Conservation (phyloP, 1,140 invertebrate species). For the Meteorus sp. region DNA sequence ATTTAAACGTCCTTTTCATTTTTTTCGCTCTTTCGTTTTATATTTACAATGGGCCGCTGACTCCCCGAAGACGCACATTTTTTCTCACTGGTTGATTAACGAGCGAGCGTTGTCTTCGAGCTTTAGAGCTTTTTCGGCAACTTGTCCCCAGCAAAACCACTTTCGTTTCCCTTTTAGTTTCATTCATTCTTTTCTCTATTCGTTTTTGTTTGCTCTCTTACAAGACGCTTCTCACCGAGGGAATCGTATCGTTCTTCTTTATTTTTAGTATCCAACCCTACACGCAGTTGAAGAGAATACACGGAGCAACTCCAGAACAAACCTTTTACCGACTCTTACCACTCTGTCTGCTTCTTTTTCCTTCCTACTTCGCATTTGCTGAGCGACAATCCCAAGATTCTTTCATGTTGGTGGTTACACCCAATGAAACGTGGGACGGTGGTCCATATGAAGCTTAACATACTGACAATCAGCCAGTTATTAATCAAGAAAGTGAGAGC, state of each 20-base stretch:
- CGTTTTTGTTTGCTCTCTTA: too few relatives aligned
- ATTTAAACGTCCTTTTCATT: too few relatives aligned
- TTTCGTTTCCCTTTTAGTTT: not conserved
- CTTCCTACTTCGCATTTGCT: too few relatives aligned
- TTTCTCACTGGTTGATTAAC: slow-evolving; percentile 21
- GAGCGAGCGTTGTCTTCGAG: slow-evolving; percentile 17
- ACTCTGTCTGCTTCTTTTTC: not conserved
- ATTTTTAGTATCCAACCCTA: not conserved
- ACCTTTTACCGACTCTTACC: too few relatives aligned
- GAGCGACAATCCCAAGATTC: not conserved
- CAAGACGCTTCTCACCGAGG: not conserved
- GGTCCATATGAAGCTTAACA: too few relatives aligned
- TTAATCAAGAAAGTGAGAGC: slow-evolving; percentile 5
- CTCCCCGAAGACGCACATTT: slow-evolving; percentile 2
- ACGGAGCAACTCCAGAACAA: not conserved
- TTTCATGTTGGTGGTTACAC: not conserved
- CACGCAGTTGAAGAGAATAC: not conserved
- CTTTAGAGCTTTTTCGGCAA: slow-evolving; percentile 23
- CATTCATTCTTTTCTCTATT: too few relatives aligned
- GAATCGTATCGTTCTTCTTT: not conserved
- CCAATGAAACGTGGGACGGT: not conserved
- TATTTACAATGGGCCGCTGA: not conserved
- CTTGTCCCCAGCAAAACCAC: slow-evolving; percentile 10
- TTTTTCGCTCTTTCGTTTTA: too few relatives aligned
- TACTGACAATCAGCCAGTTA: slow-evolving; percentile 4